Evolutionary conservation across 2,888 invertebrate species (phyloP), one percentile per base, ranked within the genome.

Genomic region (Merodon equestris): DNA sequence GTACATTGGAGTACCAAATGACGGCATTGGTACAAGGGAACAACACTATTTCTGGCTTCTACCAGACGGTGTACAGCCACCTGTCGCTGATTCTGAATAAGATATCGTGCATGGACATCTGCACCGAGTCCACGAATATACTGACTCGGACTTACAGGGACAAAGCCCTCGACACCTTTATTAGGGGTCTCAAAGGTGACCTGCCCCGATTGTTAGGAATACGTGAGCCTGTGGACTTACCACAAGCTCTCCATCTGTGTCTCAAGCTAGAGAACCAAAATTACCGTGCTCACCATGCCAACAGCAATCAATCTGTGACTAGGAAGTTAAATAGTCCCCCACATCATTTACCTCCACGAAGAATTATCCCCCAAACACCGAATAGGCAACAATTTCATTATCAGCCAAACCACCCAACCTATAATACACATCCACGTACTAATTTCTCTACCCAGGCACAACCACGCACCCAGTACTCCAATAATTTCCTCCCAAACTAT

Each of bases 121-220:
- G 27, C 27, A 27, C 27, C 27, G 27, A 27, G 27, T 4, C 27
- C 27, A 27, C 27, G 27, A 27, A 27, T 27, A 27, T 27, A 4
- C 27, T 27, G 27, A 27, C 3, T 4, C 1, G 50, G 56, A 34
- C 53, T 50, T 18, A 13, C 13, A 3, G 66, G 58, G 18, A 48
- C 51, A 27, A 66, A 45, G 45, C 45, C 15, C 66, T 83, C 9
- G 76, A 82, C 38, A 82, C 72, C 0, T 82, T 81, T 54, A 61
- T 83, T 13, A 44, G 82, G 18, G 77, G 82, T 14, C 51, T 83
- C 13, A 72, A 73, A 44, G 81, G 81, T 3, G 60, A 81, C 15
- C 44, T 82, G 19, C 68, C 81, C 9, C 54, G 76, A 19, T 81
- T 83, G 9, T 58, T 81, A 18, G 57, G 76, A 36, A 81, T 83